Percentiles rank a stretch among this genome's conserved stretches.
phyloP scores from a whole-genome alignment of 2,888 invertebrate species.

The Chironomus tentans region DNA sequence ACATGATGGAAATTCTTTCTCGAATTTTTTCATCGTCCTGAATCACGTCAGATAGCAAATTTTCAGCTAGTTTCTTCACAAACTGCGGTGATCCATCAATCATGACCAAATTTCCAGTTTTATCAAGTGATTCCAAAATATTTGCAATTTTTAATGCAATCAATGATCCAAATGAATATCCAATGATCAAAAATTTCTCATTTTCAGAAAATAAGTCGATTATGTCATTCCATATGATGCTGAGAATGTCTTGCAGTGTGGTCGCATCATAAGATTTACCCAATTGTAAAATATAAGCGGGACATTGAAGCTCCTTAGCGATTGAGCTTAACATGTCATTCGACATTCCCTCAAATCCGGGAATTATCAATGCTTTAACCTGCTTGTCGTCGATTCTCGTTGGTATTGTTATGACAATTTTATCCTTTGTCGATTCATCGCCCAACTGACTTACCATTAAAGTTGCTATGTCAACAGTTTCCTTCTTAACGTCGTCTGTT shows the following conservation, averaged over 20 bases:
- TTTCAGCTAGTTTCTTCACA: constrained; percentile 44
- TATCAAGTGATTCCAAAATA: constrained; percentile 57
- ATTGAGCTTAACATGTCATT: constrained; percentile 39
- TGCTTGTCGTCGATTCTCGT: constrained; percentile 26
- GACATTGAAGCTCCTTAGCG: constrained; percentile 33
- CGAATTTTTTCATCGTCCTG: constrained; percentile 36
- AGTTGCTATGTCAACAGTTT: constrained; percentile 33
- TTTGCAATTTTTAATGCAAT: constrained; percentile 68
- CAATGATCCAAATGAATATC: constrained; percentile 81
- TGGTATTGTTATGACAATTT: constrained; percentile 46
- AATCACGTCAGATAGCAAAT: constrained; percentile 31
- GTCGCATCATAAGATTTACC: constrained; percentile 34
- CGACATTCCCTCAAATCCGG: constrained; percentile 60
- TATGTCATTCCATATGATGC: constrained; percentile 43
- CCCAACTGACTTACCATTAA: constrained; percentile 46
- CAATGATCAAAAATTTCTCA: constrained; percentile 64
- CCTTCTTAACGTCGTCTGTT: neutral
- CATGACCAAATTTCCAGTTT: constrained; percentile 54
- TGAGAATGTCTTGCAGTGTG: constrained; percentile 34
- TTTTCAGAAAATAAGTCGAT: constrained; percentile 45
- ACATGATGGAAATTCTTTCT: neutral
- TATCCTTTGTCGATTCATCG: constrained; percentile 44
- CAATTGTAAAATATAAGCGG: constrained; percentile 36
- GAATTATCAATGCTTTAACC: constrained; percentile 46
- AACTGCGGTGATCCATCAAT: constrained; percentile 76